These are phyloP conservation scores for Ephialtes manifestator DNA, from an alignment of 2,888 invertebrate genomes.

Conservation along the genomic window DNA sequence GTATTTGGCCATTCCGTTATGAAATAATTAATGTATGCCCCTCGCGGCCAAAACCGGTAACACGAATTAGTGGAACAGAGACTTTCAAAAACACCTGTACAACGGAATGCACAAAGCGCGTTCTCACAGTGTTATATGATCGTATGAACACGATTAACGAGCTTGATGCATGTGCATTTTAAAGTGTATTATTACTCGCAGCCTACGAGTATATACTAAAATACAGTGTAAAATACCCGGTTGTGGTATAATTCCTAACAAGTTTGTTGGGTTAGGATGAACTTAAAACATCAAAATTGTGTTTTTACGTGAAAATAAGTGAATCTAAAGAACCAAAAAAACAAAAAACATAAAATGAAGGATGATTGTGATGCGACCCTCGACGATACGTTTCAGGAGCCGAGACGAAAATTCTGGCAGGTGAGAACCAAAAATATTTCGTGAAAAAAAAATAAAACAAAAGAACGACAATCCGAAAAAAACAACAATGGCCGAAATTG, in stretches of 20 bases:
- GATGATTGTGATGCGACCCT: constrained; percentile 77
- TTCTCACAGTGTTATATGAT: neutral
- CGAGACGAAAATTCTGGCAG: constrained; percentile 83
- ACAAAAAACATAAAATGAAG: constrained; percentile 73
- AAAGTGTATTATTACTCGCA: neutral
- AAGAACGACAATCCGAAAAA: neutral
- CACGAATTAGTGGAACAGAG: neutral
- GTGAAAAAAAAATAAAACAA: neutral
- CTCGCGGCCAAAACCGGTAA: neutral
- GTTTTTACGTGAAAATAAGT: neutral
- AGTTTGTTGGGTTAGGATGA: constrained; percentile 13
- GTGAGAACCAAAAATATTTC: constrained; percentile 71
- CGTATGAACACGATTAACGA: neutral
- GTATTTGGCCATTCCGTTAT: no score
- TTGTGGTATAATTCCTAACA: neutral
- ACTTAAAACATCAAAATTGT: neutral
- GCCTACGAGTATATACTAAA: neutral
- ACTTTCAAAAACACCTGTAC: constrained; percentile 43
- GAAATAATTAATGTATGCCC: neutral
- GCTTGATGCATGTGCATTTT: neutral
- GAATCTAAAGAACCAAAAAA: neutral
- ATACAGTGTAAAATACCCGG: constrained; percentile 5
- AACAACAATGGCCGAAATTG: neutral
- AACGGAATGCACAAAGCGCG: constrained; percentile 31
- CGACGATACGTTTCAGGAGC: constrained; percentile 81